Conservation (phyloP, 2,113 vertebrate species). For the Hypocryptadius cinnamomeus region DNA sequence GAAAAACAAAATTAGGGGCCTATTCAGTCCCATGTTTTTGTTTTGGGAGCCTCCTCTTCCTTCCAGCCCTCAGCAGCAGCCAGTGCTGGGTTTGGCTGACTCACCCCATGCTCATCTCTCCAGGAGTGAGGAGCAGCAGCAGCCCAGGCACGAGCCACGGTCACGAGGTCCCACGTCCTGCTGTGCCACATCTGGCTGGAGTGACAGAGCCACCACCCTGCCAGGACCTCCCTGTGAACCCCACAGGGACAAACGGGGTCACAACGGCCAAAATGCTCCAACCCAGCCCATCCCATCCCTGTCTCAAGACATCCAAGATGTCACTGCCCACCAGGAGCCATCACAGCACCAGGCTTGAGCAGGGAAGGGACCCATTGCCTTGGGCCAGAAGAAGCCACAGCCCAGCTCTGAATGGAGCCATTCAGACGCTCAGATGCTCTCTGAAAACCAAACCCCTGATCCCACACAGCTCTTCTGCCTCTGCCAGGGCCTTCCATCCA, state of each 20-base stretch:
- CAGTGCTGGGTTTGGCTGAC: background rate
- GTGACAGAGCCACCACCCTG: background rate
- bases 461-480: background rate
- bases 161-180: accelerated
- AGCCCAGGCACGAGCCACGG: background rate
- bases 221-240: background rate
- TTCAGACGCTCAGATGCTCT: background rate
- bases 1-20: background rate
- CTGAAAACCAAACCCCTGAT: background rate
- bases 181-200: background rate
- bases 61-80: background rate
- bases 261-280: accelerated
- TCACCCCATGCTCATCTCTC: accelerated
- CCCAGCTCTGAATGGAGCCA: background rate
- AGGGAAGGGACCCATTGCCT: background rate
- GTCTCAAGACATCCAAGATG: accelerated
- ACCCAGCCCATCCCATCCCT: background rate
- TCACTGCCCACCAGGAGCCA: background rate
- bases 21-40: background rate
- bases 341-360: accelerated
- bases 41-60: background rate
- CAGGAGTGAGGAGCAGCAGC: background rate
- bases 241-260: accelerated
- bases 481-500: background rate
- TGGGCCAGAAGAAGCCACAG: background rate